These are phyloP conservation scores for Cyprinodon variegatus DNA, from an alignment of 2,113 vertebrate species.

Conservation along the genomic window DNA sequence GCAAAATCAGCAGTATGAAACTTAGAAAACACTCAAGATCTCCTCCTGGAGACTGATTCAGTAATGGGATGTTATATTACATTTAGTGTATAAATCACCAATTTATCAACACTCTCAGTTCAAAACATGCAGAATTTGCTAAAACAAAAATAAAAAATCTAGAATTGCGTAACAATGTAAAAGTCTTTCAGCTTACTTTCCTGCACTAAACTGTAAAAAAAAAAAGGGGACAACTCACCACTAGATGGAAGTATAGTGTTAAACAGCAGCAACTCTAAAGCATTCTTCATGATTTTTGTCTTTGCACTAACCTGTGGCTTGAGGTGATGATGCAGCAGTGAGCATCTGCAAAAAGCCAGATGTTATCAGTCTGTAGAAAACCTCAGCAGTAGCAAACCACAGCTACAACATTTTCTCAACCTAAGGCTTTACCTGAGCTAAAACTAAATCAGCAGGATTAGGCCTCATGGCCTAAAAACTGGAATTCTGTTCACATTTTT, in stretches of 20 bases:
- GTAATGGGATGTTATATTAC: background rate
- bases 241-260: constrained; percentile 65
- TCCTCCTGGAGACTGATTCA: constrained; percentile 21
- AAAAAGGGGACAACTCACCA: constrained; percentile 23
- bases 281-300: background rate
- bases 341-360: constrained; percentile 34
- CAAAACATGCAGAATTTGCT: background rate
- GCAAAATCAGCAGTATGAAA: background rate
- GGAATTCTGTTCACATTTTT: background rate
- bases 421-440: constrained; percentile 51
- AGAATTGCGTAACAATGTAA: background rate
- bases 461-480: constrained; percentile 5
- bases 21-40: constrained; percentile 23
- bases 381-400: constrained; percentile 63
- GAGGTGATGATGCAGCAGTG: constrained; percentile 28
- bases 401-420: constrained; percentile 58
- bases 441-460: constrained; percentile 45
- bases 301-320: constrained; percentile 21
- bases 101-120: background rate
- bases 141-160: background rate
- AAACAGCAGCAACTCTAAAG: background rate
- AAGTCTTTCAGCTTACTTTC: background rate
- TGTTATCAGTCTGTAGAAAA: constrained; percentile 68
- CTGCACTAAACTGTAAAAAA: background rate
- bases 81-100: background rate